Percentiles rank a stretch among this genome's conserved stretches.
These are phyloP conservation scores for Rhinichthys klamathensis DNA, from an alignment of 2,113 vertebrate genomes.

Conservation along the genomic window DNA sequence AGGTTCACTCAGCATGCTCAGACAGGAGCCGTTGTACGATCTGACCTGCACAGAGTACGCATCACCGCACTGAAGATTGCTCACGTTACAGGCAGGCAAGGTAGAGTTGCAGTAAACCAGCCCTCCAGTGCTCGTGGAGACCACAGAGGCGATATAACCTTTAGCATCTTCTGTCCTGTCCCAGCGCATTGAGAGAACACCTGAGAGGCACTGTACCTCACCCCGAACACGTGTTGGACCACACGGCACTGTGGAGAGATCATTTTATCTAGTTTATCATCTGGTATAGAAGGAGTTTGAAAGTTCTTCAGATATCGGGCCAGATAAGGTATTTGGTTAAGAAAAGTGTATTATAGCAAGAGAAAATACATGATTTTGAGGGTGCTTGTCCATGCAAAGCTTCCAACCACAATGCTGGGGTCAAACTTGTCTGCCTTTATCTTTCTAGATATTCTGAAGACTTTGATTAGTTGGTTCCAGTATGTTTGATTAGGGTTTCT, in stretches of 20 bases:
- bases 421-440: not conserved
- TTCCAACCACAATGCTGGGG: too few species aligned
- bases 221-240: slow-evolving; percentile 63
- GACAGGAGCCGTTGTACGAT: slow-evolving; percentile 66
- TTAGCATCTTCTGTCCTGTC: slow-evolving; percentile 38
- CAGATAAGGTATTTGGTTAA: too few species aligned
- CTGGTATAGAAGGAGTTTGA: not conserved
- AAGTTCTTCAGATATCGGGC: too few species aligned
- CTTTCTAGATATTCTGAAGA: not conserved
- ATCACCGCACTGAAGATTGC: slow-evolving; percentile 63
- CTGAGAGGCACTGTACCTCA: slow-evolving; percentile 64
- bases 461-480: not conserved
- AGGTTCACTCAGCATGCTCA: slow-evolving; percentile 60
- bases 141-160: slow-evolving; percentile 55
- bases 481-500: not conserved
- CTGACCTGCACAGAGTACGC: slow-evolving; percentile 64
- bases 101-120: slow-evolving; percentile 59
- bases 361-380: too few species aligned
- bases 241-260: slow-evolving; percentile 71
- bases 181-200: slow-evolving; percentile 65
- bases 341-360: too few species aligned
- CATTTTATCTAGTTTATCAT: not conserved
- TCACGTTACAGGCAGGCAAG: slow-evolving; percentile 44
- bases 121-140: slow-evolving; percentile 42
- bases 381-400: too few species aligned